phyloP scores from a whole-genome alignment of 2,888 invertebrate genomes.

The Keiferia lycopersicella region DNA sequence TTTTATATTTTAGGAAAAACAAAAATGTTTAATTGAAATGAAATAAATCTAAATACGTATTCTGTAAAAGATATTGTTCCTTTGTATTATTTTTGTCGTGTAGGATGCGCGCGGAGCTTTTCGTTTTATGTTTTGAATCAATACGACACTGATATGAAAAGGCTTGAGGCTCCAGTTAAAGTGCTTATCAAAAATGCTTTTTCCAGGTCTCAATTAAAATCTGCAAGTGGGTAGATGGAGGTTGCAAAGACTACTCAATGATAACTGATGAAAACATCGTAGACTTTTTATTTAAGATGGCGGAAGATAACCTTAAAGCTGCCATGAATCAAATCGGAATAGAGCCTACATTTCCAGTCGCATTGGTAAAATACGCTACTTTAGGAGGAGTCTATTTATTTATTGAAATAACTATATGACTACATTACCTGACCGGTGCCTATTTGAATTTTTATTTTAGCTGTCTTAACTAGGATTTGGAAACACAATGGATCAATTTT shows the following conservation, averaged over 20 bases:
- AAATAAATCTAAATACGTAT: too few species aligned
- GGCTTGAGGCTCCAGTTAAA: too few species aligned
- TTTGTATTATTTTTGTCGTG: too few species aligned
- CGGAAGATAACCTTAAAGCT: constrained; percentile 42
- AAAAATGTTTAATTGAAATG: too few species aligned
- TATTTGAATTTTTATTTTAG: neutral
- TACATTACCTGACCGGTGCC: too few species aligned
- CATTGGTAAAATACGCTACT: constrained; percentile 38
- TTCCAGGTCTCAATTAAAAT: constrained; percentile 45
- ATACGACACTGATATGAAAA: too few species aligned
- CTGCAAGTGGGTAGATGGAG: constrained; percentile 59
- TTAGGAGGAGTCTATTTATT: neutral
- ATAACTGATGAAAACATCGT: constrained; percentile 48
- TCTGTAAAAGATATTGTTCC: too few species aligned
- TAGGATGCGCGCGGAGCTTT: too few species aligned
- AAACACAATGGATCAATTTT: too few species aligned
- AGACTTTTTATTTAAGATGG: constrained; percentile 45
- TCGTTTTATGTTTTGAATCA: too few species aligned
- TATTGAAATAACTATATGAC: neutral
- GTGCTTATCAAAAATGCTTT: neutral
- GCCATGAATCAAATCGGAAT: constrained; percentile 38
- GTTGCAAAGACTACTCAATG: constrained; percentile 57
- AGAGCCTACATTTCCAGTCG: constrained; percentile 48
- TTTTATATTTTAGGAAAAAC: too few species aligned
- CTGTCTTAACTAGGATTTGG: too few species aligned